A percentile compares a stretch with the other conserved stretches of the same genome.
Evolutionary conservation across 2,888 invertebrate genomes (phyloP).

Genomic region (Biston stratarius): DNA sequence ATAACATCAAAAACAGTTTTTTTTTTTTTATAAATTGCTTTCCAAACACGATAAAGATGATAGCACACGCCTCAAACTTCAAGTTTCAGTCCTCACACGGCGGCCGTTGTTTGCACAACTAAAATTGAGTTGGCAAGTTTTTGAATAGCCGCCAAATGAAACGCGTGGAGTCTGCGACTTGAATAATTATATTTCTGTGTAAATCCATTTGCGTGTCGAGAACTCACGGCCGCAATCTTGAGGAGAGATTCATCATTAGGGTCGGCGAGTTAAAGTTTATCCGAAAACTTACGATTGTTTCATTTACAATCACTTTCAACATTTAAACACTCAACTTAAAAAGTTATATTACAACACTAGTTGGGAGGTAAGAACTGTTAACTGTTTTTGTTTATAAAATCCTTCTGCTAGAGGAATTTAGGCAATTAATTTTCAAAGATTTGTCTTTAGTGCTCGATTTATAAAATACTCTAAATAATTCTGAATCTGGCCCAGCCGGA

Average conservation of each 20-base stretch:
- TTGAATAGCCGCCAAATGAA: slow-evolving; percentile 62
- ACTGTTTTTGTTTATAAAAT: too few relatives aligned
- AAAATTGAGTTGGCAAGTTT: slow-evolving; percentile 61
- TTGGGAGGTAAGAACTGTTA: too few relatives aligned
- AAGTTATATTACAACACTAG: too few relatives aligned
- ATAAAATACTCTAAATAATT: too few relatives aligned
- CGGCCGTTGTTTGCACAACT: slow-evolving; percentile 50
- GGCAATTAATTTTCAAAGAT: too few relatives aligned
- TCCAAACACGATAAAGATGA: background rate
- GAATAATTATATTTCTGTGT: slow-evolving; percentile 58
- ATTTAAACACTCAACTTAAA: too few relatives aligned
- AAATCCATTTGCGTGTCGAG: slow-evolving; percentile 56
- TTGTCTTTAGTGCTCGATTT: too few relatives aligned
- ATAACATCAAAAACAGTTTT: too few relatives aligned
- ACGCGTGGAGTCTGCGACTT: slow-evolving; percentile 48
- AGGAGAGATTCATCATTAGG: background rate
- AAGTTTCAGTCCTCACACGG: slow-evolving; percentile 21
- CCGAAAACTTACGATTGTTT: background rate
- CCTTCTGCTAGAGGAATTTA: too few relatives aligned
- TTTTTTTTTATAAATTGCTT: too few relatives aligned
- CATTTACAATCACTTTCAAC: background rate
- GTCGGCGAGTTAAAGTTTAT: background rate
- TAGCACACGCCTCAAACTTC: background rate
- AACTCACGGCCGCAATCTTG: slow-evolving; percentile 13
- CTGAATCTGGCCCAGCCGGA: too few relatives aligned